Base-by-base conservation (phyloP, 2,888 invertebrate genomes). In the Uropetala carovei region DNA sequence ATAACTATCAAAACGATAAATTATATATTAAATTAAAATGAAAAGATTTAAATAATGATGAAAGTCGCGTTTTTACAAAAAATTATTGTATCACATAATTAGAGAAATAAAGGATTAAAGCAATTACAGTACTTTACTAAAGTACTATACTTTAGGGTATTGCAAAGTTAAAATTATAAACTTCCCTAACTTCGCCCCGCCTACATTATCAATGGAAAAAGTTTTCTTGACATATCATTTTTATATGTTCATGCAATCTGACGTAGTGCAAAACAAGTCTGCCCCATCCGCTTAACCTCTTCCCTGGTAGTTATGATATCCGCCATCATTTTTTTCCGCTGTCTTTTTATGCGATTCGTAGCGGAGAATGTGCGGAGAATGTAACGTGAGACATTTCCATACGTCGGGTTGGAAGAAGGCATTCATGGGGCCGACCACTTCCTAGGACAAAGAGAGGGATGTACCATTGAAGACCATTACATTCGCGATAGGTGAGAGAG, bases 341-440 rank as follows among this genome's bases (percentile, higher is more conserved):
- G 1, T 43, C 43, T 43, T 43, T 43, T 43, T 43, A 43, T 43
- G 75, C 75, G 22, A 10, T 75, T 75, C 75, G 75, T 9, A 75
- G 75, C 10, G 27, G 22, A 22, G 27, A 75, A 27, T 27, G 75
- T 75, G 75, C 10, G 27, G 22, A 22, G 27, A 75, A 27, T 27
- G 75, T 75, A 75, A 75, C 75, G 8, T 27, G 75, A 75, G 75
- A 75, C 27, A 27, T 75, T 75, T 75, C 10, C 27, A 27, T 75
- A 27, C 75, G 75, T 27, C 22, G 75, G 75, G 27, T 75, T 75
- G 27, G 27, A 27, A 27, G 75, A 75, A 27, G 27, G 27, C 75
- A 75, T 75, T 75, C 75, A 22, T 75, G 27, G 27, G 27, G 75
- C 75, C 27, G 27, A 75, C 75, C 75, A 75, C 75, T 75, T 75